Evolutionary conservation across 2,113 vertebrate species (phyloP).

Genomic region (Catagonus wagneri): DNA sequence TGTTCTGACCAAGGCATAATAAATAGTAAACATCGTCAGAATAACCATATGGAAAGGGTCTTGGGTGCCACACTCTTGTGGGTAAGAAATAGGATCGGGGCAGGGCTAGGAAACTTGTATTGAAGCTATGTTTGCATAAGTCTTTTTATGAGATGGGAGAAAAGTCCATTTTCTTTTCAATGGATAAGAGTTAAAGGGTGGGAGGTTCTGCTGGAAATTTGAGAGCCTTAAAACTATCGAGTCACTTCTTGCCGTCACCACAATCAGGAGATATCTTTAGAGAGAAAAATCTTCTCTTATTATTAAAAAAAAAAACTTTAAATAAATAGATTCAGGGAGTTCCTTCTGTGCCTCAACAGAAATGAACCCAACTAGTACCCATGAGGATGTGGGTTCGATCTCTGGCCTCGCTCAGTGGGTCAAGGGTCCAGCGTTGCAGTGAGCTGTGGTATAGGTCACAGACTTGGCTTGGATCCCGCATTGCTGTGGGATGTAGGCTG

Average conservation of each 20-base stretch:
- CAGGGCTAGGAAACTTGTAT: not conserved
- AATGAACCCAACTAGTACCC: too few relatives aligned
- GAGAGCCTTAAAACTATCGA: not conserved
- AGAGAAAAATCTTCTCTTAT: not conserved
- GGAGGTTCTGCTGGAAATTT: not conserved
- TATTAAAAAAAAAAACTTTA: not conserved
- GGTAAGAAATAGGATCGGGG: not conserved
- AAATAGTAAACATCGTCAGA: not conserved
- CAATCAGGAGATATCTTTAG: not conserved
- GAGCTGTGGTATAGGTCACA: too few relatives aligned
- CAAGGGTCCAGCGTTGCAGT: too few relatives aligned
- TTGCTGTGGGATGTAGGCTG: too few relatives aligned
- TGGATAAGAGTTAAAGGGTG: not conserved
- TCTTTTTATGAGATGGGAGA: not conserved
- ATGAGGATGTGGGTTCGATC: too few relatives aligned
- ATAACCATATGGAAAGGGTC: not conserved
- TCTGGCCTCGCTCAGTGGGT: too few relatives aligned
- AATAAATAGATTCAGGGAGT: not conserved
- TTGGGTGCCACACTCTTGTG: not conserved
- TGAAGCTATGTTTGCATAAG: not conserved
- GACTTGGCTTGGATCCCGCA: too few relatives aligned
- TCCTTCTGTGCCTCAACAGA: too few relatives aligned
- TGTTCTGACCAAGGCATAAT: not conserved
- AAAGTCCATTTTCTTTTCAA: not conserved
- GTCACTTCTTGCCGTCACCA: not conserved